These are phyloP conservation scores for Platyrinchus mystaceus DNA, from an alignment of 2,797 vertebrate species.

Conservation along the genomic window DNA sequence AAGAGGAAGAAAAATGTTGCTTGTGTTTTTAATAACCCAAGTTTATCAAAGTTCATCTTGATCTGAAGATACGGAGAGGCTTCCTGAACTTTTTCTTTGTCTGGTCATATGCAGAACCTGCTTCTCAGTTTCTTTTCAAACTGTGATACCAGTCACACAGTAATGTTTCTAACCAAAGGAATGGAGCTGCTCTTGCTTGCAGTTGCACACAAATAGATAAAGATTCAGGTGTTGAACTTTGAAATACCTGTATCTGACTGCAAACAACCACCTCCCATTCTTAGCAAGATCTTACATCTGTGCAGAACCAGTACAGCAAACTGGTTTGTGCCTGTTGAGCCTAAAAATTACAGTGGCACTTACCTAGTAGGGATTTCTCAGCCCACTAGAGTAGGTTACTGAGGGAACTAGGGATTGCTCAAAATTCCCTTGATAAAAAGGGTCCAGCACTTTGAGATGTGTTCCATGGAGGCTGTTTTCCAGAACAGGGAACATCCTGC, in stretches of 20 bases:
- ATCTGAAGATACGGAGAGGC: not conserved
- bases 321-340: not conserved
- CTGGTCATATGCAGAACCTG: not conserved
- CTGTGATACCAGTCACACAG: not conserved
- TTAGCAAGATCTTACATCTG: not conserved
- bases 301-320: not conserved
- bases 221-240: not conserved
- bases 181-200: not conserved
- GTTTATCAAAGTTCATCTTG: conserved; percentile 33
- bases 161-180: not conserved
- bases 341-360: not conserved
- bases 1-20: not conserved
- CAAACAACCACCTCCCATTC: not conserved
- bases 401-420: not conserved
- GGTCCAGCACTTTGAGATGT: not conserved
- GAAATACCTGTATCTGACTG: not conserved
- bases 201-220: not conserved
- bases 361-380: not conserved
- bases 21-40: not conserved
- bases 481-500: not conserved
- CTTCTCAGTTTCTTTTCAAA: not conserved
- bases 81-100: conserved; percentile 16
- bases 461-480: not conserved
- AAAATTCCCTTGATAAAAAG: not conserved
- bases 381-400: not conserved